Evolutionary conservation across 2,113 vertebrate species (phyloP).

Genomic region (Sisor rabdophorus): DNA sequence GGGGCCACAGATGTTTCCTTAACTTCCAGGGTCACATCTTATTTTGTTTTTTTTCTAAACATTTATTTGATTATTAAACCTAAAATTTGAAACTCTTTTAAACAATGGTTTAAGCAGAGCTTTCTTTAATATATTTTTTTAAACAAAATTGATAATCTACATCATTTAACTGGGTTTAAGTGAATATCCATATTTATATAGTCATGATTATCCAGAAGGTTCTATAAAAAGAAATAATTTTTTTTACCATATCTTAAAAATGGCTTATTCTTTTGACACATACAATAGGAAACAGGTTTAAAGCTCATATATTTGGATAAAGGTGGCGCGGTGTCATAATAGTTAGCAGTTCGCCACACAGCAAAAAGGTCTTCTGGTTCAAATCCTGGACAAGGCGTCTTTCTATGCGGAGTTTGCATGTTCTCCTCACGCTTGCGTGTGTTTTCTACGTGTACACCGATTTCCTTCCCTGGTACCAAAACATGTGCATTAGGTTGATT

Average conservation of each 20-base stretch:
- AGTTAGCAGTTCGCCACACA: no score
- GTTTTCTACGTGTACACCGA: no score
- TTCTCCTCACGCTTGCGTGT: no score
- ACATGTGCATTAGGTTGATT: no score
- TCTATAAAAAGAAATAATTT: not conserved
- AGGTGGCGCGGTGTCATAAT: no score
- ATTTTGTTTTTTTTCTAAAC: slow-evolving; percentile 18
- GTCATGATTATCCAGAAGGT: not conserved
- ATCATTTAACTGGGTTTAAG: not conserved
- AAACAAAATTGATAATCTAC: not conserved
- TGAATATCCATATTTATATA: not conserved
- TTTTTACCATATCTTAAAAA: not conserved
- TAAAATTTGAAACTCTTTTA: not conserved
- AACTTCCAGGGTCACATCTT: slow-evolving; percentile 59
- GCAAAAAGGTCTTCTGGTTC: no score
- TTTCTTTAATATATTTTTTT: no score
- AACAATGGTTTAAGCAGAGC: not conserved
- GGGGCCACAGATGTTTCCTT: slow-evolving; percentile 70
- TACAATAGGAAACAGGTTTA: not conserved
- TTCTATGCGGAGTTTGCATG: no score
- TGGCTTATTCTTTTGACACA: not conserved
- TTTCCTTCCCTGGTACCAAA: no score
- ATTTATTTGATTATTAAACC: slow-evolving; percentile 4
- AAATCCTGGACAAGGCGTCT: no score
- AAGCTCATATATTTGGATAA: not conserved